Conservation (phyloP, 2,797 vertebrate genomes). For the Acridotheres tristis region DNA sequence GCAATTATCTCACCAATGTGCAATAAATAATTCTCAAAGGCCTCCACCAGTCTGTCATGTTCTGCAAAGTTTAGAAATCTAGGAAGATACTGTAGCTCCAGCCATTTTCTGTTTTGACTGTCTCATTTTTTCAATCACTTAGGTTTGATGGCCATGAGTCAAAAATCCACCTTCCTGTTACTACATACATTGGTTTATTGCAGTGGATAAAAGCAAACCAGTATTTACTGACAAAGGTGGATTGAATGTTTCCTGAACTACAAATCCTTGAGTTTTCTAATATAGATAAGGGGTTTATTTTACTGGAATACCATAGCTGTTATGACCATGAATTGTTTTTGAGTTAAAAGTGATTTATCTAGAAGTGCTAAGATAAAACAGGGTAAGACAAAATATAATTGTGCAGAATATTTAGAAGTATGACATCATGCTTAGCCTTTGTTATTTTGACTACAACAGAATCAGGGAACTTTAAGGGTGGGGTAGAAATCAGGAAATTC, state of each 20-base stretch:
- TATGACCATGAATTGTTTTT: background rate
- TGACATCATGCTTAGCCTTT: background rate
- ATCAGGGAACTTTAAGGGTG: background rate
- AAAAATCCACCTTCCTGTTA: background rate
- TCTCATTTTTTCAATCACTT: background rate
- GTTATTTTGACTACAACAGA: background rate
- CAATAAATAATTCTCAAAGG: background rate
- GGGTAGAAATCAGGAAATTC: background rate
- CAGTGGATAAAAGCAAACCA: background rate
- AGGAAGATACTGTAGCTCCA: background rate
- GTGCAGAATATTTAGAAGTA: background rate
- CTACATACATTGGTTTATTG: background rate
- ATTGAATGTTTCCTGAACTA: background rate
- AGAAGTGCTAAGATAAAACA: background rate
- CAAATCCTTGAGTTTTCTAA: background rate
- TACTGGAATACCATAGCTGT: background rate
- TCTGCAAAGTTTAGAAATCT: background rate
- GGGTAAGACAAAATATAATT: background rate
- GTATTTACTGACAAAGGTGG: background rate
- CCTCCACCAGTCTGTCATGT: background rate
- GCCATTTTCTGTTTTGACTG: background rate
- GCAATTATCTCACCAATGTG: background rate
- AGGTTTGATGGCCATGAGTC: background rate
- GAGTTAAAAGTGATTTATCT: background rate
- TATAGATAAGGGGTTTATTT: background rate